Base-by-base conservation (phyloP, 1,140 invertebrate species). In the Bombus breviceps region DNA sequence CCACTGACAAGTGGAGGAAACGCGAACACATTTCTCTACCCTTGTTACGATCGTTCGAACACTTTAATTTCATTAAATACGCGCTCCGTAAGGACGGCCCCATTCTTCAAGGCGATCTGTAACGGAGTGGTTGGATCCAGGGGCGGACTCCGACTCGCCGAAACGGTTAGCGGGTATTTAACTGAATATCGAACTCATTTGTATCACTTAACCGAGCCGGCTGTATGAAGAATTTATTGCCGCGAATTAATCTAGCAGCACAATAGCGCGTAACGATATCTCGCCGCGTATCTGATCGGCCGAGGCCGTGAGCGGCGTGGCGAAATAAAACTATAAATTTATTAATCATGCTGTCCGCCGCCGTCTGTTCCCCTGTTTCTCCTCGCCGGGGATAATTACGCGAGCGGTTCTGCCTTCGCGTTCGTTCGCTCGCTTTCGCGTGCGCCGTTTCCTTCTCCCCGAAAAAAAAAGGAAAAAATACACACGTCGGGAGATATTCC, bases 51-150 rank as follows among this genome's bases (percentile, higher is more conserved):
- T 76, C 74, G 82, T 88, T 88, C 43, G 59, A 71, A 71, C 75
- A 64, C 64, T 89, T 89, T 89, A 88, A 89, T 89, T 89, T 79
- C 88, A 86, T 89, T 89, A 89, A 89, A 89, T 89, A 83, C 85
- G 80, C 68, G 62, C 28, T 37, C 39, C 76, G 68, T 83, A 90
- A 89, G 53, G 68, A 83, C 81, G 76, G n/a, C 41, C 32, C 75
- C 89, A 71, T 90, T 85, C 88, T 76, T 90, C 73, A 81, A 87
- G 85, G 41, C 77, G 81, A 90, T 90, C 72, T 68, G 68, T 80
- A 62, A n/a, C n/a, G 34, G 39, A 28, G 18, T 43, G 69, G 43
- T 28, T 25, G 71, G 34, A 62, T 72, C 71, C 85, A 87, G 85
- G 85, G 85, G 79, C 89, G 85, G 81, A 72, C 37, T 80, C n/a